A percentile compares a stretch with the other conserved stretches of the same genome.
phyloP scores from a whole-genome alignment of 2,888 invertebrate species.

The Trissolcus japonicus region DNA sequence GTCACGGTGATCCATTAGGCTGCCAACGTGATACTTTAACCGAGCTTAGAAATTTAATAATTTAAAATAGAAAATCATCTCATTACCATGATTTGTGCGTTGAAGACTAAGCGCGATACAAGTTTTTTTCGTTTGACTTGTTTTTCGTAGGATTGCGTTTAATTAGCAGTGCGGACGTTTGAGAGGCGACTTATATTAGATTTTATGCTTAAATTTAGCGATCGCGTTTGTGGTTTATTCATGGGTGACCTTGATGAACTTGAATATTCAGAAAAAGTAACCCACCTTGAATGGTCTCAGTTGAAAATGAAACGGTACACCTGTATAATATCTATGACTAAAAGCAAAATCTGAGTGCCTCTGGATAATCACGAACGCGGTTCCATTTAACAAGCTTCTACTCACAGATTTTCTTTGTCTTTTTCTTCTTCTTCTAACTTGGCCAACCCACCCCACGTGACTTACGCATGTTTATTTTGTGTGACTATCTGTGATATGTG shows the following conservation, averaged over 20 bases:
- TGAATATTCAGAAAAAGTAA: constrained; percentile 7
- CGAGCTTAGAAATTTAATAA: constrained; percentile 33
- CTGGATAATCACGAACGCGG: constrained; percentile 58
- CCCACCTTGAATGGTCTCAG: constrained; percentile 11
- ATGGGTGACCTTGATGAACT: constrained; percentile 17
- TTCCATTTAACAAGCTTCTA: constrained; percentile 69
- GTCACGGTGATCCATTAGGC: constrained; percentile 41
- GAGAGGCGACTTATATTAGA: constrained; percentile 3
- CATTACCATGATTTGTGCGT: constrained; percentile 7
- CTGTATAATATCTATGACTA: constrained; percentile 18
- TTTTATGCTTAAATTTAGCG: constrained; percentile 10
- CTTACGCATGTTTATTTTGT: constrained; percentile 46
- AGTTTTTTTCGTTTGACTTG: constrained; percentile 40
- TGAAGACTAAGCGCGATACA: constrained; percentile 15
- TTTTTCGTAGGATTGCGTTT: constrained; percentile 35
- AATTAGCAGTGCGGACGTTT: constrained; percentile 18
- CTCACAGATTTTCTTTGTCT: constrained; percentile 70
- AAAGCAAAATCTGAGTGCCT: constrained; percentile 34
- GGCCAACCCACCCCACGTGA: constrained; percentile 37
- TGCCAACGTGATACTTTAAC: constrained; percentile 46
- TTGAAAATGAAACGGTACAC: not conserved
- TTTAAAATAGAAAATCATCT: not conserved
- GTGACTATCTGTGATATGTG: constrained; percentile 35
- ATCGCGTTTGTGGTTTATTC: constrained; percentile 46
- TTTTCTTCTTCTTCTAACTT: constrained; percentile 68